Conservation (phyloP, 2,888 invertebrate species). For the Taenaris catops region DNA sequence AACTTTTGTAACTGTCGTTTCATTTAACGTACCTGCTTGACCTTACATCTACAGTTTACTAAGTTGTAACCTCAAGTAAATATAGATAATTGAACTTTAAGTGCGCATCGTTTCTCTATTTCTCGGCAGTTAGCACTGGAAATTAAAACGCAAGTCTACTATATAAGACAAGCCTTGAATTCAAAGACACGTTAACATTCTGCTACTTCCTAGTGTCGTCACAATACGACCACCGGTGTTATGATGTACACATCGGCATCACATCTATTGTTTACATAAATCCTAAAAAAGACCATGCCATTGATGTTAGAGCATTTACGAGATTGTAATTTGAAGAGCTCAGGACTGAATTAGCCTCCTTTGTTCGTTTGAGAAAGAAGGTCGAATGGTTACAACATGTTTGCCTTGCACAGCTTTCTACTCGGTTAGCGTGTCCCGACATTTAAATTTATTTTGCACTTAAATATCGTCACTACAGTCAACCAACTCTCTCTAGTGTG, state of each 20-base stretch:
- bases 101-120: too few species aligned
- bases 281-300: slow-evolving; percentile 62
- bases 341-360: slow-evolving; percentile 61
- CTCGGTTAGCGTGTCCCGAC: slow-evolving; percentile 71
- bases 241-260: slow-evolving; percentile 37
- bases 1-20: slow-evolving; percentile 28
- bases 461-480: slow-evolving; percentile 56
- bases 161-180: slow-evolving; percentile 70
- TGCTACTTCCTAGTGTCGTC: slow-evolving; percentile 65
- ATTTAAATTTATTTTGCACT: slow-evolving; percentile 75
- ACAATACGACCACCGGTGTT: slow-evolving; percentile 51
- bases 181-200: slow-evolving; percentile 74
- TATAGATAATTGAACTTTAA: too few species aligned
- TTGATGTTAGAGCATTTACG: slow-evolving; percentile 58
- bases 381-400: slow-evolving; percentile 71
- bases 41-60: too few species aligned
- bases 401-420: slow-evolving; percentile 77
- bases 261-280: slow-evolving; percentile 35
- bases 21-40: slow-evolving; percentile 12
- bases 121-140: too few species aligned
- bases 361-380: slow-evolving; percentile 71
- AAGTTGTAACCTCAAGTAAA: too few species aligned
- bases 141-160: too few species aligned
- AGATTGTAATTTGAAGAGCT: slow-evolving; percentile 48
- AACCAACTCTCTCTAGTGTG: slow-evolving; percentile 63